Evolutionary conservation across 2,888 invertebrate species (phyloP).

Genomic region (Polymixis lichenea): DNA sequence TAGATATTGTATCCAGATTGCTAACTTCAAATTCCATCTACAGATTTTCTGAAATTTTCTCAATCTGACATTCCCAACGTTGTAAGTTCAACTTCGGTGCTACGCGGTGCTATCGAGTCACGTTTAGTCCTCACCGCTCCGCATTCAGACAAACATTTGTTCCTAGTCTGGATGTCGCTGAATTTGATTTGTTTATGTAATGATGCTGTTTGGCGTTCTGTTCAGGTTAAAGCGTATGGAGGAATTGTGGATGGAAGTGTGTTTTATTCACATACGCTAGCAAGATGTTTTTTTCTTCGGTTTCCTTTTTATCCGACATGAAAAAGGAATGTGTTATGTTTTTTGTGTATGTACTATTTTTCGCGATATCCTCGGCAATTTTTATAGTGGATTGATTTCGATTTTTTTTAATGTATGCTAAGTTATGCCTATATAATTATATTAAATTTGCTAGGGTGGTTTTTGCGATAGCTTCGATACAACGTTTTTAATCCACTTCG

Average conservation of each 20-base stretch:
- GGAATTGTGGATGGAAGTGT: conserved; percentile 19
- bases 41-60: conserved; percentile 20
- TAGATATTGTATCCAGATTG: neutral
- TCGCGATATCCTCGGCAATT: too few relatives aligned
- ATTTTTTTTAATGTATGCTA: too few relatives aligned
- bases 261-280: neutral
- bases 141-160: conserved; percentile 55
- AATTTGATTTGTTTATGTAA: conserved; percentile 57
- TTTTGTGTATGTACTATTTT: too few relatives aligned
- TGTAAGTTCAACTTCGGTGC: conserved; percentile 35
- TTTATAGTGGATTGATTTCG: too few relatives aligned
- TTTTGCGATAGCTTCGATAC: too few relatives aligned
- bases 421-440: too few relatives aligned
- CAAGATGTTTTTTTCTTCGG: neutral
- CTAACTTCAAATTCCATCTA: neutral
- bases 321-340: too few relatives aligned
- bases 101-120: conserved; percentile 42
- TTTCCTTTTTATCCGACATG: too few relatives aligned
- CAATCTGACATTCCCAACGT: neutral
- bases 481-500: too few relatives aligned
- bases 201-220: conserved; percentile 49
- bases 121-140: conserved; percentile 50
- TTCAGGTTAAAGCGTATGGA: conserved; percentile 23
- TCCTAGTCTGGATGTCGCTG: conserved; percentile 48
- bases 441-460: too few relatives aligned